Conservation (phyloP, 2,888 invertebrate genomes). For the Trichogramma dendrolimi region DNA sequence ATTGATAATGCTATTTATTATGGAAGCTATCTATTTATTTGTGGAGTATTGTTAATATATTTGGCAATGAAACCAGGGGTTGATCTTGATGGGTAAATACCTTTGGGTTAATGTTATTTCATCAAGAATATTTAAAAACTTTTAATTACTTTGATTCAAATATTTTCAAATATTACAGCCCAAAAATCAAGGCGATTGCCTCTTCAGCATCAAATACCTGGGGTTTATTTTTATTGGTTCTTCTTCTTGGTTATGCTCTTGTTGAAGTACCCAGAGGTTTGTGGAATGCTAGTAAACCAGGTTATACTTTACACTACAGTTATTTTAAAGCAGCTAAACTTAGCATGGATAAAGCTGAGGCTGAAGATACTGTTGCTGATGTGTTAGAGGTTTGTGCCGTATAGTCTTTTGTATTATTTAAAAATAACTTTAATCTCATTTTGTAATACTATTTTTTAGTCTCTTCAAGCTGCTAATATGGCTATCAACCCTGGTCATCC, state of each 20-base stretch:
- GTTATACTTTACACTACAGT: conserved; percentile 76
- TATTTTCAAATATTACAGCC: conserved; percentile 51
- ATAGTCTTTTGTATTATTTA: background rate
- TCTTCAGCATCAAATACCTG: conserved; percentile 99
- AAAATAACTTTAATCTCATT: background rate
- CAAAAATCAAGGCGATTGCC: conserved; percentile 91
- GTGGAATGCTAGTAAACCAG: conserved; percentile 86
- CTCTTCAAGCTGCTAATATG: conserved; percentile 75
- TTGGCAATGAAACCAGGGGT: conserved; percentile 87
- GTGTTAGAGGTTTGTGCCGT: conserved; percentile 71
- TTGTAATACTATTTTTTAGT: conserved; percentile 55
- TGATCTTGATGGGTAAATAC: conserved; percentile 74
- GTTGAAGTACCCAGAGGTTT: conserved; percentile 91
- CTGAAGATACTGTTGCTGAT: conserved; percentile 94
- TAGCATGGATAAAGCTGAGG: conserved; percentile 92
- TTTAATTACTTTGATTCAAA: conserved; percentile 2
- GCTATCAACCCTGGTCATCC: conserved; percentile 74
- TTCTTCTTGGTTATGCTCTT: conserved; percentile 89
- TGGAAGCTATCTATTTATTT: conserved; percentile 91
- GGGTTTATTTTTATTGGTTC: conserved; percentile 91
- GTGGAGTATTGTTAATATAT: conserved; percentile 89
- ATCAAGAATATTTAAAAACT: conserved; percentile 1
- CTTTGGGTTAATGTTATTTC: conserved; percentile 7
- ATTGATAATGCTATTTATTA: conserved; percentile 98
- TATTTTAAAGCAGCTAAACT: conserved; percentile 94